Conservation (phyloP, 2,888 invertebrate species). For the Idaea biselata region DNA sequence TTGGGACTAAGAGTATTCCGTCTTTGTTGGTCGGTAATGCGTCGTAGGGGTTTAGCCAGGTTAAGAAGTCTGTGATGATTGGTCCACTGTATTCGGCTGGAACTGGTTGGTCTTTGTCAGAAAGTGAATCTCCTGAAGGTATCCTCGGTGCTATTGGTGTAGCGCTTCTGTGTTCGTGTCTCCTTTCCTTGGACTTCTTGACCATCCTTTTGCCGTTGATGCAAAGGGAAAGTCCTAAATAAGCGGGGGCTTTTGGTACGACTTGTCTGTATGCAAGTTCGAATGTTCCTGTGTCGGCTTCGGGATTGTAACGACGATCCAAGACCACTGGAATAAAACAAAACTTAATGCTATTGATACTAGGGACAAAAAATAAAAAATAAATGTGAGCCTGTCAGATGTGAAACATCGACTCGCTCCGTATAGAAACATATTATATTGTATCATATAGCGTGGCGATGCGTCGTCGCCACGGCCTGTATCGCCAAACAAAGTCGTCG, state of each 20-base stretch:
- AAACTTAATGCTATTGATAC: not conserved
- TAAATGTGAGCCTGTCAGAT: no score
- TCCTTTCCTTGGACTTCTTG: conserved; percentile 67
- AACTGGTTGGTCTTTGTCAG: conserved; percentile 53
- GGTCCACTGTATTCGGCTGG: conserved; percentile 82
- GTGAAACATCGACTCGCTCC: no score
- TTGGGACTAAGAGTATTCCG: conserved; percentile 55
- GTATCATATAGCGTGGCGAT: no score
- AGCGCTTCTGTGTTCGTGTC: conserved; percentile 58
- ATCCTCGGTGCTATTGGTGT: conserved; percentile 50
- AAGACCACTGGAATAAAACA: conserved; percentile 85
- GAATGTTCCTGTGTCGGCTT: conserved; percentile 90
- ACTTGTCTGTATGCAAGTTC: conserved; percentile 89
- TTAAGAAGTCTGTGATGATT: conserved; percentile 84
- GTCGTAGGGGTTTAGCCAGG: conserved; percentile 82
- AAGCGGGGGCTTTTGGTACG: conserved; percentile 89
- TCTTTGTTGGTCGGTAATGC: conserved; percentile 61
- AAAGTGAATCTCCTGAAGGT: conserved; percentile 48
- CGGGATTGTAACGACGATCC: conserved; percentile 85
- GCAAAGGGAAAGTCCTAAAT: conserved; percentile 86
- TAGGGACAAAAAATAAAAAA: no score
- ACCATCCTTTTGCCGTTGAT: conserved; percentile 84
- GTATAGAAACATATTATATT: no score
- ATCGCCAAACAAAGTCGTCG: no score
- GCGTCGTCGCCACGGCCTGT: no score